Percentiles rank a stretch among this genome's conserved stretches.
Conservation (phyloP, 2,888 invertebrate species). For the Tetropium fuscum region DNA sequence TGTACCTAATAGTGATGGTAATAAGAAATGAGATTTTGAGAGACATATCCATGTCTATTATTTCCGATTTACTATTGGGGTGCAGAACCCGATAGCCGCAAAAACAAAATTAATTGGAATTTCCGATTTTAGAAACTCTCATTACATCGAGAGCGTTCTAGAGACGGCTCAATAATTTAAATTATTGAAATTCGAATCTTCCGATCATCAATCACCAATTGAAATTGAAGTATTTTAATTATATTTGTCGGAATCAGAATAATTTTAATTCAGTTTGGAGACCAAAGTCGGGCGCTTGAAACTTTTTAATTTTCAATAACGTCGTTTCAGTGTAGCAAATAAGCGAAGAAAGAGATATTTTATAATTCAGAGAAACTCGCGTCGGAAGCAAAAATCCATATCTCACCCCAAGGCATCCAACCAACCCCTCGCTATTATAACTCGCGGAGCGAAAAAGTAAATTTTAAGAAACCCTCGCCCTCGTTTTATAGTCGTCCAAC, state of each 20-base stretch:
- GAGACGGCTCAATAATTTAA: constrained; percentile 34
- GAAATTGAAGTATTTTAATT: constrained; percentile 41
- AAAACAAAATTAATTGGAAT: constrained; percentile 14
- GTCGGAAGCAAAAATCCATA: constrained; percentile 67
- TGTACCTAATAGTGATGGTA: too few relatives aligned
- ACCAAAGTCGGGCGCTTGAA: constrained; percentile 33
- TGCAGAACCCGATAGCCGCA: background rate
- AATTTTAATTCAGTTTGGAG: constrained; percentile 32
- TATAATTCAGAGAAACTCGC: constrained; percentile 66
- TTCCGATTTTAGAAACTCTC: constrained; percentile 16
- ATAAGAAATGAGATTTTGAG: too few relatives aligned
- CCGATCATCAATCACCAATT: constrained; percentile 43
- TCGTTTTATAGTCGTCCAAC: constrained; percentile 60
- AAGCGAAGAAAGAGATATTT: constrained; percentile 59
- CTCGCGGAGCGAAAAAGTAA: constrained; percentile 67
- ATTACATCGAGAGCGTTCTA: constrained; percentile 19
- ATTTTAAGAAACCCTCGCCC: constrained; percentile 65
- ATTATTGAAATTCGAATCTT: constrained; percentile 37
- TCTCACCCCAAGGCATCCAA: constrained; percentile 59
- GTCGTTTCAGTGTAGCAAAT: constrained; percentile 42
- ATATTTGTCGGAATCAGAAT: constrained; percentile 31
- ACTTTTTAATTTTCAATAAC: constrained; percentile 57
- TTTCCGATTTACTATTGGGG: background rate
- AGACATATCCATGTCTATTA: background rate
- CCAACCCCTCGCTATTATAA: constrained; percentile 64